These are phyloP conservation scores for Microctenopoma stevenorrisi DNA, from an alignment of 2,797 vertebrate genomes.

Conservation along the genomic window DNA sequence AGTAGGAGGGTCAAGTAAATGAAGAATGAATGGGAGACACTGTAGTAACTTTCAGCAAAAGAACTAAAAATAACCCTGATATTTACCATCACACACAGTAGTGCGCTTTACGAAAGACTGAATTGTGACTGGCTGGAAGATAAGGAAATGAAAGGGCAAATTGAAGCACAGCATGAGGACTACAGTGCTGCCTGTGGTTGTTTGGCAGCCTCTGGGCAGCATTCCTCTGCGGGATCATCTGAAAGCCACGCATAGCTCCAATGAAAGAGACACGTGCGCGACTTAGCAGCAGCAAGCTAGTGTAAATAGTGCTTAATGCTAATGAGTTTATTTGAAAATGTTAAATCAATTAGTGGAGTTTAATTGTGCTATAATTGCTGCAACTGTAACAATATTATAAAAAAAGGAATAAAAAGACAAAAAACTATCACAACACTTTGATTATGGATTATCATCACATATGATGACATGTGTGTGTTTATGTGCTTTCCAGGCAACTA, in stretches of 20 bases:
- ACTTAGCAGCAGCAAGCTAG: slow-evolving; percentile 43
- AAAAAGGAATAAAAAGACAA: not conserved
- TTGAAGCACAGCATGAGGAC: slow-evolving; percentile 47
- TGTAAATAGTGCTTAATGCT: slow-evolving; percentile 34
- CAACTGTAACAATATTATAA: not conserved
- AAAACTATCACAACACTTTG: not conserved
- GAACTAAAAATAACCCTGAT: not conserved
- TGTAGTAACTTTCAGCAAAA: slow-evolving; percentile 17
- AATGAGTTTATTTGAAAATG: slow-evolving; percentile 33
- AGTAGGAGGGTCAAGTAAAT: slow-evolving; percentile 13
- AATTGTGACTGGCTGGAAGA: slow-evolving; percentile 37
- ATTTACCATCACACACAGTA: not conserved
- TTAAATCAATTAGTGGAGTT: not conserved
- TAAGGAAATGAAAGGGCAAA: slow-evolving; percentile 51
- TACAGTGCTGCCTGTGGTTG: slow-evolving; percentile 55
- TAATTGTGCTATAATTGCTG: no score
- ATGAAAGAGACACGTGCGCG: slow-evolving; percentile 50
- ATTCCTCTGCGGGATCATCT: slow-evolving; percentile 68
- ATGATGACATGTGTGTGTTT: not conserved
- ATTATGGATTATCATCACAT: not conserved
- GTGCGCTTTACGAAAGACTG: slow-evolving; percentile 11
- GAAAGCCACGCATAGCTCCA: slow-evolving; percentile 63
- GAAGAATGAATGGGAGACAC: slow-evolving; percentile 3
- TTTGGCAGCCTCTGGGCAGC: slow-evolving; percentile 57
- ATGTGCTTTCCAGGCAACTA: slow-evolving; percentile 89